A percentile compares a stretch with the other conserved stretches of the same genome.
Evolutionary conservation across 2,797 vertebrate genomes (phyloP).

Genomic region (Anabacerthia variegaticeps): DNA sequence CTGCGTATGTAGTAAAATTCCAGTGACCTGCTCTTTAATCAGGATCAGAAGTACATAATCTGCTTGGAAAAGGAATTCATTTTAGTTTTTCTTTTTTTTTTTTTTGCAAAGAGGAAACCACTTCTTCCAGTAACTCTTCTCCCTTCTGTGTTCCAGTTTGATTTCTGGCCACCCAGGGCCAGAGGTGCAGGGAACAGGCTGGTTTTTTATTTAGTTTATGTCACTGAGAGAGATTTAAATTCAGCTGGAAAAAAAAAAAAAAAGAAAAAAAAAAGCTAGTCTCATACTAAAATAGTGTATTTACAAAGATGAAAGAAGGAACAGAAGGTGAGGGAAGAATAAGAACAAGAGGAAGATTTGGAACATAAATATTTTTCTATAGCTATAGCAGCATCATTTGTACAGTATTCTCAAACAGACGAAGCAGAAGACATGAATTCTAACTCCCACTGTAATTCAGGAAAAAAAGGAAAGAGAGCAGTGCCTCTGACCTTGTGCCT

Average conservation of each 20-base stretch:
- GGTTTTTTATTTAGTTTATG: neutral
- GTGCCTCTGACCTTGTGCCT: neutral
- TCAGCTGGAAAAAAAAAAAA: neutral
- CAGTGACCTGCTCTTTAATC: neutral
- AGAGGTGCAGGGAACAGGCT: neutral
- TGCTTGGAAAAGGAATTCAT: neutral
- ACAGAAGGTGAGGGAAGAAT: neutral
- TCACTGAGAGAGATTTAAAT: neutral
- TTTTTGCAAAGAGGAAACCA: neutral
- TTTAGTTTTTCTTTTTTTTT: neutral
- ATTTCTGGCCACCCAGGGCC: neutral
- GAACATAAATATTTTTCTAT: neutral
- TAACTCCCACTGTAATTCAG: neutral
- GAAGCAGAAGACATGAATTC: neutral
- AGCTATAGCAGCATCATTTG: neutral
- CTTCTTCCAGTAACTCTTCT: neutral
- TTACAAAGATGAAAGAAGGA: neutral
- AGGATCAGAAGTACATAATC: neutral
- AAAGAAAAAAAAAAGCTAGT: neutral
- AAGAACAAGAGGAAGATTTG: neutral
- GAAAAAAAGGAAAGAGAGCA: neutral
- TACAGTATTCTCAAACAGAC: neutral
- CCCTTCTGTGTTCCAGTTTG: neutral
- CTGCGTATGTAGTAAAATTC: neutral
- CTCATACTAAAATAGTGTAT: neutral